Percentiles rank a stretch among this genome's conserved stretches.
phyloP scores from a whole-genome alignment of 2,797 vertebrate species.

The Benthosema pterotum region DNA sequence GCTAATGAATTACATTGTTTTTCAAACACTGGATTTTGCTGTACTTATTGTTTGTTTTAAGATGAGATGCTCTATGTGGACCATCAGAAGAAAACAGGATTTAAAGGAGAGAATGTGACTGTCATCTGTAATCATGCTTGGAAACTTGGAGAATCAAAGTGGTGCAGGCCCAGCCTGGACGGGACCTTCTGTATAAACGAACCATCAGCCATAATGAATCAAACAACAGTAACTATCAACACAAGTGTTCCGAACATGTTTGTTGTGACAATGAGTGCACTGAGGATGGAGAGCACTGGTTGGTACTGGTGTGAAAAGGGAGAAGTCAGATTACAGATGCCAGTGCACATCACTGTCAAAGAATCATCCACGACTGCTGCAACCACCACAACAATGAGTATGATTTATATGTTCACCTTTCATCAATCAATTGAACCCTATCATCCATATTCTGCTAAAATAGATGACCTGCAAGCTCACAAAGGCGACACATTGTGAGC shows the following conservation, averaged over 20 bases:
- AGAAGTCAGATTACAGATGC: conserved; percentile 49
- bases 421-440: no score
- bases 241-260: neutral
- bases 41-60: neutral
- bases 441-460: no score
- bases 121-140: neutral
- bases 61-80: conserved; percentile 18
- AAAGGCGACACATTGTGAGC: no score
- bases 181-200: neutral
- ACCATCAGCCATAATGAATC: neutral
- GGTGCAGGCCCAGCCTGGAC: conserved; percentile 39
- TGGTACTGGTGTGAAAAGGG: conserved; percentile 48
- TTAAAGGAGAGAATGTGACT: conserved; percentile 35
- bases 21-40: neutral
- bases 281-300: conserved; percentile 28
- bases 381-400: conserved; percentile 7
- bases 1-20: no score
- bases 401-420: conserved; percentile 3
- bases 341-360: conserved; percentile 34
- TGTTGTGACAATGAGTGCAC: conserved; percentile 39
- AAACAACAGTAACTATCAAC: conserved; percentile 15
- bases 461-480: no score
- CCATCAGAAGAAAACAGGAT: conserved; percentile 20
- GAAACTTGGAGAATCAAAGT: neutral
- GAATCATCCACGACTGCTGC: neutral